Evolutionary conservation across 2,797 vertebrate species (phyloP).

Genomic region (Falco novaeseelandiae): DNA sequence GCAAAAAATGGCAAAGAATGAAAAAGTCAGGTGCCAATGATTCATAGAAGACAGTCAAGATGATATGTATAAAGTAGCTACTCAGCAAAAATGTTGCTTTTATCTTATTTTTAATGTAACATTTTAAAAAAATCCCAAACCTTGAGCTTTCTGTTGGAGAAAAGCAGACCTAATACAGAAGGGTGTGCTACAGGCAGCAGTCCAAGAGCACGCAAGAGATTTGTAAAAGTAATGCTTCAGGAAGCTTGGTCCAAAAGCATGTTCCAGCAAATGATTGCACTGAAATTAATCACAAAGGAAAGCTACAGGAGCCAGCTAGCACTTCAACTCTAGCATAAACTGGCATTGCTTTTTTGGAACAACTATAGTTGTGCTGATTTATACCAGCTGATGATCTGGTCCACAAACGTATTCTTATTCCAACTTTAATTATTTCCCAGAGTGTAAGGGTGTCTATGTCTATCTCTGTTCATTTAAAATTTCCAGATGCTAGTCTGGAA

Average conservation of each 20-base stretch:
- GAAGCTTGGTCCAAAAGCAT: conserved; percentile 41
- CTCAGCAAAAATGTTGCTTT: not conserved
- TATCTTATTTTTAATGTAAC: not conserved
- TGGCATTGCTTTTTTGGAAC: conserved; percentile 52
- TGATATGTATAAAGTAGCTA: not conserved
- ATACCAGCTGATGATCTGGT: conserved; percentile 56
- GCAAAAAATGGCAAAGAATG: not conserved
- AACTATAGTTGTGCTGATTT: conserved; percentile 35
- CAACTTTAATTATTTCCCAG: conserved; percentile 50
- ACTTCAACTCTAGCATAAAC: conserved; percentile 36
- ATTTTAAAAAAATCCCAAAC: not conserved
- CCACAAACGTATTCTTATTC: conserved; percentile 37
- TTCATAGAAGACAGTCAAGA: not conserved
- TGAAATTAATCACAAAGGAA: conserved; percentile 63
- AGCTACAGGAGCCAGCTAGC: conserved; percentile 49
- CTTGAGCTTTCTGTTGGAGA: conserved; percentile 1
- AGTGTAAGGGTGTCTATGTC: conserved; percentile 25
- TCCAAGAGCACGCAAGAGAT: conserved; percentile 47
- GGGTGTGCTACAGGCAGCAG: conserved; percentile 43
- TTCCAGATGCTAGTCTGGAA: conserved; percentile 65
- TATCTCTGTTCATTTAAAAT: conserved; percentile 54
- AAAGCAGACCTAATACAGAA: conserved; percentile 40
- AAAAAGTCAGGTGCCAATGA: not conserved
- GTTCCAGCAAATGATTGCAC: conserved; percentile 47
- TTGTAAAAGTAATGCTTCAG: conserved; percentile 52